Conservation (phyloP, 2,888 invertebrate species). For the Rapana venosa region DNA sequence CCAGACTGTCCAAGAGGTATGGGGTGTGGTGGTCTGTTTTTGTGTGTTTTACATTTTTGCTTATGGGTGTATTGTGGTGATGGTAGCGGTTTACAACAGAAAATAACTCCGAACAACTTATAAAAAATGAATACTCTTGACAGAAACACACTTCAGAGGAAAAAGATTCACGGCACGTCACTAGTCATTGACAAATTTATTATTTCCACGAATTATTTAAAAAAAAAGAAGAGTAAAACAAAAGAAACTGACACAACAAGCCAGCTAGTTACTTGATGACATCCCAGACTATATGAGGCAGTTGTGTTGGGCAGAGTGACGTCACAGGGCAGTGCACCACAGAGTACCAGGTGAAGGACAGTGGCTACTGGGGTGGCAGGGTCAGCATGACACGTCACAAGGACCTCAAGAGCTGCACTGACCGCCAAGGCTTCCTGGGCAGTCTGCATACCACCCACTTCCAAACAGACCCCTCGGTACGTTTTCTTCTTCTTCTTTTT, state of each 20-base stretch:
- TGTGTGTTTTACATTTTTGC: too few species aligned
- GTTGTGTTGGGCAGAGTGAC: constrained; percentile 81
- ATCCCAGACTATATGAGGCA: background rate
- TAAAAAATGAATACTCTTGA: too few species aligned
- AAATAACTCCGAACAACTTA: too few species aligned
- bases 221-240: too few species aligned
- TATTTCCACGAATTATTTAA: too few species aligned
- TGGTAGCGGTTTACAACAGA: too few species aligned
- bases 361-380: constrained; percentile 59
- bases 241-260: background rate
- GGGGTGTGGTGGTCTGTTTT: too few species aligned
- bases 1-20: constrained; percentile 60
- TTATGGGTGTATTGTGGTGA: too few species aligned
- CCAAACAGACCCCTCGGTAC: constrained; percentile 53
- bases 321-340: constrained; percentile 90
- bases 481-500: background rate
- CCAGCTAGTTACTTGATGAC: background rate
- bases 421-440: constrained; percentile 71
- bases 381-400: constrained; percentile 72
- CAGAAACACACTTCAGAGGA: too few species aligned
- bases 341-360: constrained; percentile 81
- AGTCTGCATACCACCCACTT: constrained; percentile 74
- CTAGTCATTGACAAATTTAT: too few species aligned
- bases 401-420: constrained; percentile 72
- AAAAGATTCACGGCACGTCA: too few species aligned